phyloP scores from a whole-genome alignment of 1,140 invertebrate genomes.

The Macrobrachium nipponense region DNA sequence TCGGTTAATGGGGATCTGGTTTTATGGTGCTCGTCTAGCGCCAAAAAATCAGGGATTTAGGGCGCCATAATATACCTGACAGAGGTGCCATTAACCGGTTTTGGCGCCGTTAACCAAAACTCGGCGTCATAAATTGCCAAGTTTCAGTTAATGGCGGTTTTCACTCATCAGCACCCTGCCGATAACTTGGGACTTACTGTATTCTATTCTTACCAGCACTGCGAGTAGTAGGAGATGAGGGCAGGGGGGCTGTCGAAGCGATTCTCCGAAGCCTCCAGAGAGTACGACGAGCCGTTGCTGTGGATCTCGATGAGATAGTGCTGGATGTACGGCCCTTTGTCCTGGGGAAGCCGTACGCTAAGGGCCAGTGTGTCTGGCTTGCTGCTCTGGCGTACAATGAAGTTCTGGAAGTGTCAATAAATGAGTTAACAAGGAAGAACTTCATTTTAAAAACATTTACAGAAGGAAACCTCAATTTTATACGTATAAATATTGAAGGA shows the following conservation, averaged over 20 bases:
- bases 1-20: too few species aligned
- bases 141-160: too few species aligned
- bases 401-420: slow-evolving; percentile 77
- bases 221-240: slow-evolving; percentile 91
- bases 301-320: slow-evolving; percentile 90
- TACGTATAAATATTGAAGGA: not conserved
- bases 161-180: too few species aligned
- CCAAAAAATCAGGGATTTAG: too few species aligned
- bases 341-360: slow-evolving; percentile 86
- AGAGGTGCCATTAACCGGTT: too few species aligned
- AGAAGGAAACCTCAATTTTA: not conserved
- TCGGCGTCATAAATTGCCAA: too few species aligned
- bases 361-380: slow-evolving; percentile 93
- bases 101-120: too few species aligned
- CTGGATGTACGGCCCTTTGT: slow-evolving; percentile 90
- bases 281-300: slow-evolving; percentile 66
- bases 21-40: too few species aligned
- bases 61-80: too few species aligned
- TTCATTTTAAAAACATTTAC: not conserved
- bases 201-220: slow-evolving; percentile 81
- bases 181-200: too few species aligned
- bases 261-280: slow-evolving; percentile 92
- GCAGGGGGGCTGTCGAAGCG: slow-evolving; percentile 91
- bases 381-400: slow-evolving; percentile 93
- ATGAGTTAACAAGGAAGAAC: not conserved